phyloP scores from a whole-genome alignment of 2,888 invertebrate genomes.

The Tholera decimalis region DNA sequence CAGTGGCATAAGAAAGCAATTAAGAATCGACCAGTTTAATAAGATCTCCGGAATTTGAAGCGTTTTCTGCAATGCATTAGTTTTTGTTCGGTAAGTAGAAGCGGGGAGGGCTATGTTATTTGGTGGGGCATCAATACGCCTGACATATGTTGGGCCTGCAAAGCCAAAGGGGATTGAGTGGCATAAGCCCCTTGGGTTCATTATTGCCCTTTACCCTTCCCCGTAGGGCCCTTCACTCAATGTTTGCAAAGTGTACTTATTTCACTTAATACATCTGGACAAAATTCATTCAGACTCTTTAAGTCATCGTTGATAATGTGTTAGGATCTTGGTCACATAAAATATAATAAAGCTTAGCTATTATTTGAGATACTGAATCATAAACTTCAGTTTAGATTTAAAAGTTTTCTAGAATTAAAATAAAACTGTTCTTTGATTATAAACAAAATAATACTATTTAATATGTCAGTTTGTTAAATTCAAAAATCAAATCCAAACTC shows the following conservation, averaged over 20 bases:
- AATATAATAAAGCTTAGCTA: not conserved
- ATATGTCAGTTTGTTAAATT: no score
- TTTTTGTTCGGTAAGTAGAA: constrained; percentile 53
- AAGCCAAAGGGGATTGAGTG: constrained; percentile 85
- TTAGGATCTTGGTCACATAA: constrained; percentile 1
- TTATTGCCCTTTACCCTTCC: constrained; percentile 85
- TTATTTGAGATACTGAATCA: no score
- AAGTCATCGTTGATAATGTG: constrained; percentile 12
- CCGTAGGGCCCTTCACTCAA: constrained; percentile 75
- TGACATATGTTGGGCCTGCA: constrained; percentile 87
- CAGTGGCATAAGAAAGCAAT: constrained; percentile 82
- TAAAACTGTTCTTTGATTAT: no score
- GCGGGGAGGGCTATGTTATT: constrained; percentile 60
- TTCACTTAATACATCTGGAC: constrained; percentile 73
- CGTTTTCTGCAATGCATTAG: constrained; percentile 50
- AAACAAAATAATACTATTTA: no score
- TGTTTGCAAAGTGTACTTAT: constrained; percentile 84
- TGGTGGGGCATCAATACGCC: constrained; percentile 73
- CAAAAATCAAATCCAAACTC: no score
- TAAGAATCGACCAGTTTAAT: constrained; percentile 74
- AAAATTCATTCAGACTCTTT: constrained; percentile 57
- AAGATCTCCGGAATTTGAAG: constrained; percentile 65
- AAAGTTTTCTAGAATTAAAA: no score
- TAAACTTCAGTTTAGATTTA: no score
- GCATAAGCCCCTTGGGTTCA: constrained; percentile 88